phyloP scores from a whole-genome alignment of 2,888 invertebrate species.

The Cataglyphis altisquamis region DNA sequence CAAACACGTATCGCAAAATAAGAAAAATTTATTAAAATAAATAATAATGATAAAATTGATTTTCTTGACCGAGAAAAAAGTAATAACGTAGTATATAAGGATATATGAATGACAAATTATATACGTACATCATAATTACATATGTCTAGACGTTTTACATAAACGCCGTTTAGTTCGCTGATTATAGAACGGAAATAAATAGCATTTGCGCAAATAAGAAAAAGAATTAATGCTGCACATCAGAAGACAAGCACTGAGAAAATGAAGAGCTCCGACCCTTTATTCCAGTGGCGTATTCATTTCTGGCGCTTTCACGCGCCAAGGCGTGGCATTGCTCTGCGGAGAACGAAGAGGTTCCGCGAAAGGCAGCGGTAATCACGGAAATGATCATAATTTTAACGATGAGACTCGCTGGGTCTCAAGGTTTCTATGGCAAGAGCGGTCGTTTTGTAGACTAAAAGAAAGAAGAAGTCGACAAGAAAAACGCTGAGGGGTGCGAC shows the following conservation, averaged over 20 bases:
- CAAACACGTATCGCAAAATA: neutral
- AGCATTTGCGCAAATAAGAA: slow-evolving; percentile 14
- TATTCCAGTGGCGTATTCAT: slow-evolving; percentile 49
- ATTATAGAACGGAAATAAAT: slow-evolving; percentile 39
- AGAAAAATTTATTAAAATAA: slow-evolving; percentile 13
- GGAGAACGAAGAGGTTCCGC: slow-evolving; percentile 46
- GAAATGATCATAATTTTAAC: slow-evolving; percentile 76
- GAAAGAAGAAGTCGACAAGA: slow-evolving; percentile 7
- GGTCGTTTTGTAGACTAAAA: slow-evolving; percentile 28
- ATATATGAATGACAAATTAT: slow-evolving; percentile 31
- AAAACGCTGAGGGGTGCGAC: neutral
- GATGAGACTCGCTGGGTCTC: slow-evolving; percentile 62
- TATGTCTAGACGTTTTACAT: slow-evolving; percentile 16
- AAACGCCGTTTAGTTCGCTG: slow-evolving; percentile 32
- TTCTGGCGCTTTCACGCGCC: slow-evolving; percentile 44
- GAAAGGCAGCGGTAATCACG: slow-evolving; percentile 67
- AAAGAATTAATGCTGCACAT: slow-evolving; percentile 35
- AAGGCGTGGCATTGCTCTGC: slow-evolving; percentile 28
- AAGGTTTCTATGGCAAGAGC: slow-evolving; percentile 34
- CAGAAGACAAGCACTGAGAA: slow-evolving; percentile 29
- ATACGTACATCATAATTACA: slow-evolving; percentile 28
- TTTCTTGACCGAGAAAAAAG: neutral
- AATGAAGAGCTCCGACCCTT: slow-evolving; percentile 40
- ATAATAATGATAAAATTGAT: neutral
- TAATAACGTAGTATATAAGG: neutral